phyloP scores from a whole-genome alignment of 2,888 invertebrate genomes.

The Druceiella hillmani region DNA sequence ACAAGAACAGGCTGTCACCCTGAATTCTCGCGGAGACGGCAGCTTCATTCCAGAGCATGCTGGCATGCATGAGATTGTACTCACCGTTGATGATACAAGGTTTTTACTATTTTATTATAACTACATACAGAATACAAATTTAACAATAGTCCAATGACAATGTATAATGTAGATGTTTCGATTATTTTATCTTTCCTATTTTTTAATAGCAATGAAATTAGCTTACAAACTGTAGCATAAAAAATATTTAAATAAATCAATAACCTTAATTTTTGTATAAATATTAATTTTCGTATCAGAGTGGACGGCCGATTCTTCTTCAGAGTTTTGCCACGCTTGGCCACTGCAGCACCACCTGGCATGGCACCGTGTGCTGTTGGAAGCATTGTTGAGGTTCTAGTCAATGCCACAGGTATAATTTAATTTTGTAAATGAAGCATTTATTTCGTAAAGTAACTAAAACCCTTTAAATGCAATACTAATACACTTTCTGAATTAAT shows the following conservation, averaged over 20 bases:
- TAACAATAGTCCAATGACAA: no score
- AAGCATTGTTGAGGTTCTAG: conserved; percentile 91
- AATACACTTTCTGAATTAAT: no score
- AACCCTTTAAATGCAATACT: no score
- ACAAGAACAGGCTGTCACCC: conserved; percentile 54
- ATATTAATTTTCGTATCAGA: conserved; percentile 26
- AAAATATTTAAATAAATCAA: no score
- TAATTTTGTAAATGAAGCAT: no score
- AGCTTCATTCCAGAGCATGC: conserved; percentile 84
- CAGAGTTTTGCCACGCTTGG: conserved; percentile 79
- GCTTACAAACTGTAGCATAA: no score
- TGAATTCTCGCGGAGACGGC: conserved; percentile 72
- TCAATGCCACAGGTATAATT: conserved; percentile 72
- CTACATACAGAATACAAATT: background rate
- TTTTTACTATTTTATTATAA: conserved; percentile 19
- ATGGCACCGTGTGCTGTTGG: conserved; percentile 95
- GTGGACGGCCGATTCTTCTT: conserved; percentile 69
- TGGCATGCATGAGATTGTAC: conserved; percentile 83
- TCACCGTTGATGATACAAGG: conserved; percentile 59
- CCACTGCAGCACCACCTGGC: conserved; percentile 84
- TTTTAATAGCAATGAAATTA: no score
- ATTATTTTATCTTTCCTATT: no score
- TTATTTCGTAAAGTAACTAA: no score
- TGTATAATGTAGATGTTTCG: no score
- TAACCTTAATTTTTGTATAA: conserved; percentile 28